Conservation (phyloP, 2,113 vertebrate species). For the Loxodonta africana region DNA sequence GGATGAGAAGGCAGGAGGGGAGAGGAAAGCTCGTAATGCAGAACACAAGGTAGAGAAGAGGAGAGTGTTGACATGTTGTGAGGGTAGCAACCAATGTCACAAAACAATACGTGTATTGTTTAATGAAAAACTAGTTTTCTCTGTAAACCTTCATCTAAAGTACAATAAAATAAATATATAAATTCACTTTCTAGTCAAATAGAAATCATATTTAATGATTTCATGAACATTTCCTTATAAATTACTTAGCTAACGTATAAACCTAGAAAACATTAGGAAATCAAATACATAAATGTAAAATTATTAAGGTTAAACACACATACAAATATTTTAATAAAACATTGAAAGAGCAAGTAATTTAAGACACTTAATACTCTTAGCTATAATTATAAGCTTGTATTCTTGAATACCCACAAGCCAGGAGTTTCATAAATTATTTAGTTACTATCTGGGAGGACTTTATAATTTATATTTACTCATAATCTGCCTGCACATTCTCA, state of each 20-base stretch:
- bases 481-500: not conserved
- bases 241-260: slow-evolving; percentile 50
- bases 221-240: slow-evolving; percentile 58
- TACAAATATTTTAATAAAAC: slow-evolving; percentile 51
- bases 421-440: slow-evolving; percentile 55
- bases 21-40: too few species aligned
- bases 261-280: slow-evolving; percentile 48
- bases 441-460: slow-evolving; percentile 20
- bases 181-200: slow-evolving; percentile 59
- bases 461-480: slow-evolving; percentile 33
- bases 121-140: too few species aligned
- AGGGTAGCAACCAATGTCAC: too few species aligned
- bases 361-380: slow-evolving; percentile 45
- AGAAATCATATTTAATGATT: slow-evolving; percentile 56
- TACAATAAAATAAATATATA: not conserved
- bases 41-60: too few species aligned
- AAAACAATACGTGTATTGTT: too few species aligned
- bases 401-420: not conserved
- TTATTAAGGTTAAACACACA: slow-evolving; percentile 57
- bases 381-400: slow-evolving; percentile 55
- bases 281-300: slow-evolving; percentile 56
- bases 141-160: too few species aligned
- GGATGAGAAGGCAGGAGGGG: too few species aligned
- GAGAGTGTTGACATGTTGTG: too few species aligned
- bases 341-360: slow-evolving; percentile 47